These are phyloP conservation scores for Drosophila infuscata DNA, from an alignment of 2,888 invertebrate species.

Conservation along the genomic window DNA sequence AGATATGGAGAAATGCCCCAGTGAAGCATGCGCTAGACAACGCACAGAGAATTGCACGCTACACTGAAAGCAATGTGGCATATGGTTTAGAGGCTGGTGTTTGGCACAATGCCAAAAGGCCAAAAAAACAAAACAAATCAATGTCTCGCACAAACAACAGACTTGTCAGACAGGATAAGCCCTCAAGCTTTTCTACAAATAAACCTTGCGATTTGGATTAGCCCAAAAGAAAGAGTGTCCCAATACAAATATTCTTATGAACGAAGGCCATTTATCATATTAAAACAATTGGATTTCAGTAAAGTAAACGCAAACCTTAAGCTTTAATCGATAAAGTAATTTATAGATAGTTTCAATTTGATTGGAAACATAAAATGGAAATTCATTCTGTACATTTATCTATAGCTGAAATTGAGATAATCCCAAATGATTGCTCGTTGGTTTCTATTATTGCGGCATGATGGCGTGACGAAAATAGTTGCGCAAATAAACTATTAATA, in stretches of 20 bases:
- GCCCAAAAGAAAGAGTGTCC: not conserved
- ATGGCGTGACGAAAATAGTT: slow-evolving; percentile 27
- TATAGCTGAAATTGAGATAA: slow-evolving; percentile 5
- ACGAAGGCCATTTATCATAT: not conserved
- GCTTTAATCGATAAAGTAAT: slow-evolving; percentile 10
- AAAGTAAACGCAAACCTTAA: not conserved
- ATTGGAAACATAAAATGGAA: not conserved
- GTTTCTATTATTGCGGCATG: slow-evolving; percentile 23
- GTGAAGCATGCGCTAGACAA: slow-evolving; percentile 62
- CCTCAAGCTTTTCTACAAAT: not conserved
- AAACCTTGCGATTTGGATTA: not conserved
- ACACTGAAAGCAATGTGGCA: slow-evolving; percentile 15
- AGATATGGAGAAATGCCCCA: slow-evolving; percentile 71
- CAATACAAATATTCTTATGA: not conserved
- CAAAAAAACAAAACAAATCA: not conserved
- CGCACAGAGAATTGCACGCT: slow-evolving; percentile 39
- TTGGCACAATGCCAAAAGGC: slow-evolving; percentile 21
- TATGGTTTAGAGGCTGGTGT: slow-evolving; percentile 6
- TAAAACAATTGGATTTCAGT: not conserved
- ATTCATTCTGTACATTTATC: slow-evolving; percentile 32
- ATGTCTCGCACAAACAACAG: slow-evolving; percentile 2
- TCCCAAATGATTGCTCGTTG: slow-evolving; percentile 22
- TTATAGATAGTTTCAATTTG: not conserved
- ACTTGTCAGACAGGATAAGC: not conserved
- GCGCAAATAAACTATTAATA: slow-evolving; percentile 13